These are phyloP conservation scores for Sylvia atricapilla DNA, from an alignment of 2,113 vertebrate species.

Conservation along the genomic window DNA sequence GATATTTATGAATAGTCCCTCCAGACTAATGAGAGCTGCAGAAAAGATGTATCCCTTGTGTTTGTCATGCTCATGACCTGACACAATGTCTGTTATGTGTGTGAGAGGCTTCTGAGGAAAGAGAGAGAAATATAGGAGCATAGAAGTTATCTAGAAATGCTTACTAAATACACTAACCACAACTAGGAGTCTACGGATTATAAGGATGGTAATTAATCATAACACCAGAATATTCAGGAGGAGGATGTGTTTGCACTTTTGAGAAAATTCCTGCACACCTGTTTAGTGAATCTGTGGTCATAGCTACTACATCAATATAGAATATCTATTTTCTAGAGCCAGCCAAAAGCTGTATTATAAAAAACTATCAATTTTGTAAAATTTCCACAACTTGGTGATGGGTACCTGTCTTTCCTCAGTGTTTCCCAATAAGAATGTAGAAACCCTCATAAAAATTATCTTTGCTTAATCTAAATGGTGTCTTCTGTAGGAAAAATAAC, in stretches of 20 bases:
- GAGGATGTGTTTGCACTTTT: neutral
- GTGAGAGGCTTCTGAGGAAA: neutral
- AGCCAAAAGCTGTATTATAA: neutral
- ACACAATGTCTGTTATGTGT: neutral
- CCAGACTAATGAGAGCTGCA: neutral
- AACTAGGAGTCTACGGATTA: neutral
- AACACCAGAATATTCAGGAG: neutral
- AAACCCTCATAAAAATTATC: neutral
- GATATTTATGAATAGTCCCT: neutral
- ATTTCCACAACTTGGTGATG: neutral
- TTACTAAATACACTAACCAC: neutral
- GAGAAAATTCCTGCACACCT: neutral
- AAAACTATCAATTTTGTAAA: neutral
- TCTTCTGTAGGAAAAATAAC: neutral
- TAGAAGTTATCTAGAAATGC: neutral
- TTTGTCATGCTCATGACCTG: neutral
- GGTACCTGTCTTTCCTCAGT: neutral
- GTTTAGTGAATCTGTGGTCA: neutral
- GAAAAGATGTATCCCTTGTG: neutral
- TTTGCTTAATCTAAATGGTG: neutral
- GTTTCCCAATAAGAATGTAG: neutral
- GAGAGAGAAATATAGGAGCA: neutral
- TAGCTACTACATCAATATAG: neutral
- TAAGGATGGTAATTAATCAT: neutral
- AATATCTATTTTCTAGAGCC: neutral